phyloP scores from a whole-genome alignment of 2,113 vertebrate species.

The Sinocyclocheilus maitianheensis region DNA sequence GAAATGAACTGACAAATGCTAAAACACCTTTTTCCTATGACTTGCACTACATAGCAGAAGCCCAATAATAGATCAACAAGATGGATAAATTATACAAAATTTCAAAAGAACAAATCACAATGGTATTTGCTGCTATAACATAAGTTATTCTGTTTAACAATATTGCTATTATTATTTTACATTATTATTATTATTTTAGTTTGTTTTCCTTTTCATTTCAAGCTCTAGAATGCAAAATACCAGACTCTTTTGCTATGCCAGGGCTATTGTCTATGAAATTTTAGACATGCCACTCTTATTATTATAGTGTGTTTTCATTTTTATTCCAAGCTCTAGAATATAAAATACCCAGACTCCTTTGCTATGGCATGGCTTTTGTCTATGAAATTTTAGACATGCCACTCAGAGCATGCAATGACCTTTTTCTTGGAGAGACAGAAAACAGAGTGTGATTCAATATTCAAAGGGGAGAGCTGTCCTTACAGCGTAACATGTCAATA shows the following conservation, averaged over 20 bases:
- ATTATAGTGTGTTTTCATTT: not conserved
- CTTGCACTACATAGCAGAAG: constrained; percentile 9
- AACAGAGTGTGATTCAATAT: constrained; percentile 26
- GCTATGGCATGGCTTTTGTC: not conserved
- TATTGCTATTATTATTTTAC: not conserved
- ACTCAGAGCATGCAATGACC: constrained; percentile 21
- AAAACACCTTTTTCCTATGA: constrained; percentile 35
- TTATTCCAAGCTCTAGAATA: not conserved
- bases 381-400: not conserved
- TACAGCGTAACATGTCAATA: constrained; percentile 1
- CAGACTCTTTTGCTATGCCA: not conserved
- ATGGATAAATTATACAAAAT: not conserved
- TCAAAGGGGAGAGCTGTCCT: not conserved
- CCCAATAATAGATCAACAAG: constrained; percentile 17
- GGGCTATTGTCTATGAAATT: not conserved
- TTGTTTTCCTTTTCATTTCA: not conserved
- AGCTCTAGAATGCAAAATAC: not conserved
- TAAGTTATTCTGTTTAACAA: not conserved
- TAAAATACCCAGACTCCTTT: not conserved
- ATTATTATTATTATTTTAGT: not conserved
- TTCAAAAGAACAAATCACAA: not conserved
- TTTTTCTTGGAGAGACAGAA: constrained; percentile 25
- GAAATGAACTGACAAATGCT: constrained; percentile 42
- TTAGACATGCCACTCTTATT: not conserved
- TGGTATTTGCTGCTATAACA: not conserved